Evolutionary conservation across 2,113 vertebrate species (phyloP), one percentile per base, ranked within the genome.

Genomic region (Sceloporus tristichus): DNA sequence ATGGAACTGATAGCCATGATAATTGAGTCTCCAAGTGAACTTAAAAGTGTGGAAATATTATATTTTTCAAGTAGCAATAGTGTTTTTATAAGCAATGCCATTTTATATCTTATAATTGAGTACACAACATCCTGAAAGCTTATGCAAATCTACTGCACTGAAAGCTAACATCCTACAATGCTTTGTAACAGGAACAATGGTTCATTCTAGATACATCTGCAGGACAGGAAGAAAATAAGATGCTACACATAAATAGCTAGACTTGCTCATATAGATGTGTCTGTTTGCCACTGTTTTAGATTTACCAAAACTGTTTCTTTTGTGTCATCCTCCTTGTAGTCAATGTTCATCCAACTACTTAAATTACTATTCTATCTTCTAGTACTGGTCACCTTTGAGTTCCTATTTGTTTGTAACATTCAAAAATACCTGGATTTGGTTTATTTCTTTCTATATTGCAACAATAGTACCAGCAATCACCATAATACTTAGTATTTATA

Each of bases 251-350:
- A 56, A 23, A 6, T 53, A 42, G 4, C 53, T 18, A 71, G 29
- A 29, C 8, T 10, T 53, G 25, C 29, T 66, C 23, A 54, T 54
- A 23, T 29, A 40, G 16, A 9, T 54, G 21, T 77, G 42, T 16
- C 1, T 53, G 66, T 70, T 83, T 70, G 70, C 68, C 29, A 29
- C 40, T 16, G 84, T 42, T 0, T 29, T 73, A 27, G 13, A 14
- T 27, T 56, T 79, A 54, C 48, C 3, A 16, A 56, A 71, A n/a
- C 0, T 0, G 21, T 54, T 84, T 29, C 25, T 83, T 53, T 13
- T 19, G n/a, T 53, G 53, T 23, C 42, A 84, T 84, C 29, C 19
- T 84, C 70, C 29, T 84, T 13, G 10, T 23, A 54, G 18, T 38
- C 53, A 34, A 27, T 84, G 34, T 84, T 84, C 27, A 27, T 84